phyloP scores from a whole-genome alignment of 2,113 vertebrate species.

The Nansenia antarctica region DNA sequence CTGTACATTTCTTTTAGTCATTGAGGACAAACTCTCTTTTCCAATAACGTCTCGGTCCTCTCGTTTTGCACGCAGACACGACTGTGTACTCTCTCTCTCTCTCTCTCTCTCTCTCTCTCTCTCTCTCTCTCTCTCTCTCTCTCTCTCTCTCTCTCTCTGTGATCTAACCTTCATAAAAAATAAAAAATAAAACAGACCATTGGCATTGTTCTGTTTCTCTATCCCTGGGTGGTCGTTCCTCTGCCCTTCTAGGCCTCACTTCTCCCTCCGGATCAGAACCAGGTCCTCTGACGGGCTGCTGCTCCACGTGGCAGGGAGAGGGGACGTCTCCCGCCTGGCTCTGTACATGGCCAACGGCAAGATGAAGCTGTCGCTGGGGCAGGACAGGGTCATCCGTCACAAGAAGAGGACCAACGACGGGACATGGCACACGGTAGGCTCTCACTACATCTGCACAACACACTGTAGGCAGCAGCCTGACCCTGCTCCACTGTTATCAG shows the following conservation, averaged over 20 bases:
- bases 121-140: too few relatives aligned
- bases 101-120: too few relatives aligned
- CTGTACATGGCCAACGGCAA: slow-evolving; percentile 81
- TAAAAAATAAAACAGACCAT: background rate
- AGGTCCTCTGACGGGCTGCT: slow-evolving; percentile 77
- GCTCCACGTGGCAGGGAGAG: slow-evolving; percentile 66
- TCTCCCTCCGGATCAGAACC: slow-evolving; percentile 81
- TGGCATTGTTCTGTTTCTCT: slow-evolving; percentile 22
- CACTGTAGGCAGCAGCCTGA: too few relatives aligned
- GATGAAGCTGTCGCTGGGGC: slow-evolving; percentile 74
- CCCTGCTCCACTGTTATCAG: too few relatives aligned
- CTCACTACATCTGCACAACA: background rate
- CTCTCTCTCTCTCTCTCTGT: background rate
- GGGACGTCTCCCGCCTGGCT: slow-evolving; percentile 66
- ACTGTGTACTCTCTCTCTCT: too few relatives aligned
- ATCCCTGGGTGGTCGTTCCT: background rate
- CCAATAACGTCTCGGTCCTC: too few relatives aligned
- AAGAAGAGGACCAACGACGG: slow-evolving; percentile 79
- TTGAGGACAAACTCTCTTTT: too few relatives aligned
- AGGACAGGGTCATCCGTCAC: slow-evolving; percentile 73
- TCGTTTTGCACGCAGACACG: too few relatives aligned
- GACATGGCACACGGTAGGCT: slow-evolving; percentile 83
- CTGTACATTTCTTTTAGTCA: too few relatives aligned
- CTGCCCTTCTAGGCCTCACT: slow-evolving; percentile 71
- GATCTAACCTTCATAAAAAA: background rate